phyloP scores from a whole-genome alignment of 2,113 vertebrate genomes.

The Speoplatyrhinus poulsoni region DNA sequence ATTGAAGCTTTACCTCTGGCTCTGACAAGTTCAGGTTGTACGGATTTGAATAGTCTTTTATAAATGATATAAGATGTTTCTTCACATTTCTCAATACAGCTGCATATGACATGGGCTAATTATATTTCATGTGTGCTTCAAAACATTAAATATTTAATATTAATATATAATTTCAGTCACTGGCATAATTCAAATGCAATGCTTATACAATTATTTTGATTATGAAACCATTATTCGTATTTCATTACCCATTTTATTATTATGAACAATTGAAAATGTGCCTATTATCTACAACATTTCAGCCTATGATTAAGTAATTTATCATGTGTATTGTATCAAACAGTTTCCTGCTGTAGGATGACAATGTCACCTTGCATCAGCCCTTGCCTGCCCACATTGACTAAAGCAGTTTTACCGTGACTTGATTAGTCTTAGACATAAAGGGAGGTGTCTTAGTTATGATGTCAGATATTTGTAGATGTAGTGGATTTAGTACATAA shows the following conservation, averaged over 20 bases:
- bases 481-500: neutral
- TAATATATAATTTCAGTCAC: too few relatives aligned
- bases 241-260: conserved; percentile 45
- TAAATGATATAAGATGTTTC: too few relatives aligned
- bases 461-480: neutral
- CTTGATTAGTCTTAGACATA: conserved; percentile 21
- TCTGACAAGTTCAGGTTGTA: too few relatives aligned
- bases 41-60: too few relatives aligned
- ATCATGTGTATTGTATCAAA: conserved; percentile 43
- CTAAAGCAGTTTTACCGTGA: neutral
- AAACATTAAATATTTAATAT: too few relatives aligned
- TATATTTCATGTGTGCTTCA: too few relatives aligned
- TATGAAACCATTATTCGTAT: too few relatives aligned
- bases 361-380: conserved; percentile 9
- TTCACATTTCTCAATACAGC: too few relatives aligned
- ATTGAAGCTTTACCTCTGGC: too few relatives aligned
- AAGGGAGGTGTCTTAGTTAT: conserved; percentile 5
- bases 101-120: too few relatives aligned
- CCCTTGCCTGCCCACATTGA: neutral
- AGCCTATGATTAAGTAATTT: conserved; percentile 41
- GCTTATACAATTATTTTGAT: too few relatives aligned
- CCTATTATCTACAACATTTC: conserved; percentile 50
- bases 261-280: conserved; percentile 36
- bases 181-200: too few relatives aligned
- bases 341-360: neutral